Percentiles rank a stretch among this genome's conserved stretches.
phyloP scores from a whole-genome alignment of 2,797 vertebrate species.

The Schizopygopsis pylzovi region DNA sequence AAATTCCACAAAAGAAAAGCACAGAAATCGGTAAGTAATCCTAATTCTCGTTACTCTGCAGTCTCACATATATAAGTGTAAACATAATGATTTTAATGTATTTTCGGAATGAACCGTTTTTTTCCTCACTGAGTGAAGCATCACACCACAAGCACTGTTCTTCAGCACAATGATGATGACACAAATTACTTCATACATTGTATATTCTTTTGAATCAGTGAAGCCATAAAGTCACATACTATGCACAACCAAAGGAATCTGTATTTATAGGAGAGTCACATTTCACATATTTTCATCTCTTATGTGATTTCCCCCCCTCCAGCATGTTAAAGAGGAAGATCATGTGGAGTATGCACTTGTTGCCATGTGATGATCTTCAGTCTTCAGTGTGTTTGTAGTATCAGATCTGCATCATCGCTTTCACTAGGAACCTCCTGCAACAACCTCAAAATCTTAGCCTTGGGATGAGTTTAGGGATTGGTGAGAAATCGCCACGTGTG shows the following conservation, averaged over 20 bases:
- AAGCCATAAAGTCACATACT: not conserved
- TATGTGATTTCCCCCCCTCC: not conserved
- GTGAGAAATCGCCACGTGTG: not conserved
- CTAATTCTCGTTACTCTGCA: too few relatives aligned
- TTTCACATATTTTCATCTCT: not conserved
- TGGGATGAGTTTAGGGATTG: not conserved
- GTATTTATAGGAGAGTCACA: not conserved
- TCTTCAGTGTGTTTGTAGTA: not conserved
- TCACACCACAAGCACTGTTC: too few relatives aligned
- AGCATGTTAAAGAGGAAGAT: not conserved
- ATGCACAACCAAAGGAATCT: too few relatives aligned
- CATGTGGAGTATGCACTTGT: not conserved
- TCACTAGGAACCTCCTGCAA: not conserved
- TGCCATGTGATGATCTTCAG: not conserved
- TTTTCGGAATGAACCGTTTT: too few relatives aligned
- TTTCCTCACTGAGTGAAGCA: too few relatives aligned
- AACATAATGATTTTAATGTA: too few relatives aligned
- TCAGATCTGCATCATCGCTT: not conserved
- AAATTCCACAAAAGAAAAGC: not conserved
- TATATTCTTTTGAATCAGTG: not conserved
- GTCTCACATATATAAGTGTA: too few relatives aligned
- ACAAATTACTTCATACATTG: not conserved
- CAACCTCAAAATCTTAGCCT: not conserved
- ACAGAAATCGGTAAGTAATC: not conserved
- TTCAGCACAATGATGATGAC: too few relatives aligned